Evolutionary conservation across 2,113 vertebrate species (phyloP).

Genomic region (Muntiacus muntjak): DNA sequence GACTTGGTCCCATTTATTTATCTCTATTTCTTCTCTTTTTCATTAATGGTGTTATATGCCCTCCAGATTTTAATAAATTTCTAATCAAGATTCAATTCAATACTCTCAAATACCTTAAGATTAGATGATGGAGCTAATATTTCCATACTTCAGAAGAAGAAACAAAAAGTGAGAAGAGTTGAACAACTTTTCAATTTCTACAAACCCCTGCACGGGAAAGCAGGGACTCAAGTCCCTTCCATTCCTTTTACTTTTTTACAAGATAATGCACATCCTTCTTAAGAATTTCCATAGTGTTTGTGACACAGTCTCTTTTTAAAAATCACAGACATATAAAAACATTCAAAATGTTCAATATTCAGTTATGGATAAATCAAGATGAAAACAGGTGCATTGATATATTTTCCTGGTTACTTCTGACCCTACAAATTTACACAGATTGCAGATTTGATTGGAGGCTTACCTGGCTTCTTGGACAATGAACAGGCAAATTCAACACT

Average conservation of each 20-base stretch:
- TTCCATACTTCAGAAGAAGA: neutral
- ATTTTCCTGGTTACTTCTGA: neutral
- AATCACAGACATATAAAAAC: neutral
- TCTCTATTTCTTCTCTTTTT: neutral
- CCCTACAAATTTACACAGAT: neutral
- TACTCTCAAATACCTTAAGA: neutral
- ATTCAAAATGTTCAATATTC: neutral
- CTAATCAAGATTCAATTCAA: neutral
- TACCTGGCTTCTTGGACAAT: neutral
- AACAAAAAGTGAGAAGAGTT: neutral
- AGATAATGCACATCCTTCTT: neutral
- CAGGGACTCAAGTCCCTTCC: neutral
- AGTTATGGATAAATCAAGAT: neutral
- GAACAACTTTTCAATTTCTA: neutral
- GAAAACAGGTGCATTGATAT: neutral
- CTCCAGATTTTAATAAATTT: neutral
- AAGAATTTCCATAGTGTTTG: neutral
- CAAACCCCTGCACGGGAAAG: neutral
- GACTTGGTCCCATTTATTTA: neutral
- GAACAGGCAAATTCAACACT: neutral
- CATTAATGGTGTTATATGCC: neutral
- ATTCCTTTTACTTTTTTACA: neutral
- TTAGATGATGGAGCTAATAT: neutral
- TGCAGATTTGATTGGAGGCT: neutral
- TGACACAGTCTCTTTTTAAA: neutral